Percentiles rank a stretch among this genome's conserved stretches.
Evolutionary conservation across 2,797 vertebrate species (phyloP).

Genomic region (Ciconia nigra): DNA sequence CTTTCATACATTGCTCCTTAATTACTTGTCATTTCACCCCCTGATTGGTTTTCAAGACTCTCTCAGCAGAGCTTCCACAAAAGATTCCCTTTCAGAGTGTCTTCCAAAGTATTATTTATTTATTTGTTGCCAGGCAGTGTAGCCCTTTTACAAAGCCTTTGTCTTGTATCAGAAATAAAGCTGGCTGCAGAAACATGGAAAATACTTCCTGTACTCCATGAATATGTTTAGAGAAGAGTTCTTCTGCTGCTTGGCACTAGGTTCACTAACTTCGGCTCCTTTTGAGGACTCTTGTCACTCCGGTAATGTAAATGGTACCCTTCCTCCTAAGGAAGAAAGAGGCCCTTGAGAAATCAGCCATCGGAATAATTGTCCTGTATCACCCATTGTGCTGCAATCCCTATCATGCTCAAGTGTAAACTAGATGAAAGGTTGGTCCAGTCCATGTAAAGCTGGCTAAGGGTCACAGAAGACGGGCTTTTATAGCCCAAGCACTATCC

Average conservation of each 20-base stretch:
- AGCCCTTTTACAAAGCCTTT: not conserved
- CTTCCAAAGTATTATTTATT: conserved; percentile 12
- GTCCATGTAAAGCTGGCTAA: not conserved
- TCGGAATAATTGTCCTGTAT: not conserved
- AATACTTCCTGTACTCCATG: not conserved
- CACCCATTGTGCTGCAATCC: not conserved
- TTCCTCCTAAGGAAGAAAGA: not conserved
- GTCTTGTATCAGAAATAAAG: not conserved
- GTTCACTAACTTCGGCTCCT: not conserved
- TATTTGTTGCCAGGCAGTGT: not conserved
- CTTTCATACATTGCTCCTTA: conserved; percentile 32
- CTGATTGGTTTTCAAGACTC: conserved; percentile 4
- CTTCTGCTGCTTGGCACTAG: not conserved
- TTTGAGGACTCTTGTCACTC: not conserved
- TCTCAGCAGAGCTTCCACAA: not conserved
- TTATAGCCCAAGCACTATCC: not conserved
- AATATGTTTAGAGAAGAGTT: not conserved
- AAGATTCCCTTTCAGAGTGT: not conserved
- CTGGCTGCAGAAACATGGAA: not conserved
- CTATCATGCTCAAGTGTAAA: not conserved
- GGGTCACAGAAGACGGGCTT: not conserved
- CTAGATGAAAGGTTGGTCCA: not conserved
- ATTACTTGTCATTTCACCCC: conserved; percentile 45
- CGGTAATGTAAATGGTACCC: not conserved
- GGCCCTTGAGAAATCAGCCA: not conserved